Evolutionary conservation across 2,113 vertebrate species (phyloP), one percentile per base, ranked within the genome.

Genomic region (Sapajus apella): DNA sequence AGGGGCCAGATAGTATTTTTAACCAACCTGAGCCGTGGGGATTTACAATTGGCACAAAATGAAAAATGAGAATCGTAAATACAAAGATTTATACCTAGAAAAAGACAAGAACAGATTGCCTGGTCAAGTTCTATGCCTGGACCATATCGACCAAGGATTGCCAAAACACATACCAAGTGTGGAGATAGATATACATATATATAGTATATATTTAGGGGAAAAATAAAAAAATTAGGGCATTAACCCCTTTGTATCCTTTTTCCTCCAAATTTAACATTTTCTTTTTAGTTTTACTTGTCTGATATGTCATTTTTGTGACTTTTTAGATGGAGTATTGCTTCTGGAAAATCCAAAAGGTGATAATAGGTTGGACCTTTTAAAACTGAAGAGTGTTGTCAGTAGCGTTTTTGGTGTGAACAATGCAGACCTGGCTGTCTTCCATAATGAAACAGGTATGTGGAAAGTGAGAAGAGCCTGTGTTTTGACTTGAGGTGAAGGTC

Each of bases 261-360:
- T 91, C 3, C 45, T 86, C 80, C 21, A 76, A 56, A 55, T 89
- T 68, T 93, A 91, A 64, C 43, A 14, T 84, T 58, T 68, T 92
- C 25, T 92, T 47, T 90, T 56, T 68, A 68, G 52, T 81, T 77
- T 91, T 61, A 83, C 43, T 70, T 64, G 40, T 23, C 61, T 94
- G 56, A 92, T 27, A 25, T 85, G 27, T 97, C 68, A 35, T 83
- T 97, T 96, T 70, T 52, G 84, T 98, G 95, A 30, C 89, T 80
- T 90, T 94, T 91, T 96, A 14, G 99, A 99, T 95, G 99, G 99
- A 3, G 99, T 99, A 3, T 96, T 99, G 89, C 99, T 99, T 96
- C 97, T 99, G 97, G 99, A 99, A 98, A 99, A 99, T 97, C 99
- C 99, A 27, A 99, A 99, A 97, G 99, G 99, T 10, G 99, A 99